Conservation (phyloP, 37 sponge, comb jelly and placozoan genomes). For the Cladorhizidae sp. region DNA sequence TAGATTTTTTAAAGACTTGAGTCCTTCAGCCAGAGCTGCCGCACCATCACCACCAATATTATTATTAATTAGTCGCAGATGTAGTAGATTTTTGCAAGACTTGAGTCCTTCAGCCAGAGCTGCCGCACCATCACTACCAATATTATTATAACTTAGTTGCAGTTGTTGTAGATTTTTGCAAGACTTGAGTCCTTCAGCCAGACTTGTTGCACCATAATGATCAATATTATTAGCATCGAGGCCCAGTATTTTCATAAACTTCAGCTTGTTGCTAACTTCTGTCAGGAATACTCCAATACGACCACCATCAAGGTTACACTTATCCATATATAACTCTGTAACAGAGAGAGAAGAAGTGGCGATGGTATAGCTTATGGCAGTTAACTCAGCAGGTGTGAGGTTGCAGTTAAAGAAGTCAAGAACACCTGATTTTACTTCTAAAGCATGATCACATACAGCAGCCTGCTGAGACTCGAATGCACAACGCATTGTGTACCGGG, state of each 20-base stretch:
- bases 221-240: background rate
- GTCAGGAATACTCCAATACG: background rate
- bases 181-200: background rate
- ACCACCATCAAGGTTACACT: background rate
- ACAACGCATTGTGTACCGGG: conserved; percentile 20
- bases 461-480: conserved; percentile 36
- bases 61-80: background rate
- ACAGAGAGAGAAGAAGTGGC: background rate
- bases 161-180: background rate
- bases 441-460: background rate
- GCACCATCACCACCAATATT: background rate
- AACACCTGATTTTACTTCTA: background rate
- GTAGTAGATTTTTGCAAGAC: background rate
- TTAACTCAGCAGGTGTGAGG: conserved; percentile 20
- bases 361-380: conserved; percentile 19
- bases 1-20: background rate
- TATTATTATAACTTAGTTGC: background rate
- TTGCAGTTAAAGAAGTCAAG: background rate
- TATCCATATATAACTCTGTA: background rate
- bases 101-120: background rate
- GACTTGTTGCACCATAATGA: background rate
- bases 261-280: background rate
- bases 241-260: background rate
- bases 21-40: background rate
- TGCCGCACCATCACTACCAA: background rate